Conservation (phyloP, 2,113 vertebrate species). For the Apeltes quadracus region DNA sequence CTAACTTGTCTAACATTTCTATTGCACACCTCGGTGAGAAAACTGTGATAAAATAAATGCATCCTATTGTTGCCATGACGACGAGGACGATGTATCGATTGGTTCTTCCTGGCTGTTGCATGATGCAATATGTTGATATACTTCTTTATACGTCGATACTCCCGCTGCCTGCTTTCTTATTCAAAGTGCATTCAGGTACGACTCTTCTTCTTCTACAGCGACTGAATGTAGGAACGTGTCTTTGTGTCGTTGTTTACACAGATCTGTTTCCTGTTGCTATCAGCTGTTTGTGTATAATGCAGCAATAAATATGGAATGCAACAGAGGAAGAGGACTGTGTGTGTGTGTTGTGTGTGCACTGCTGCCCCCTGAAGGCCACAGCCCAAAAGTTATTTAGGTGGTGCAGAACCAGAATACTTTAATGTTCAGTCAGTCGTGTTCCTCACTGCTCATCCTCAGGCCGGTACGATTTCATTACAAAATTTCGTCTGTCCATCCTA, state of each 20-base stretch:
- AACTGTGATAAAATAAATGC: background rate
- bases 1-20: background rate
- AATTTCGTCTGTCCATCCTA: too few species aligned
- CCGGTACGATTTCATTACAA: background rate
- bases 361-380: slow-evolving; percentile 29
- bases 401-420: too few species aligned
- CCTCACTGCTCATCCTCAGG: too few species aligned
- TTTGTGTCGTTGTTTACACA: slow-evolving; percentile 71
- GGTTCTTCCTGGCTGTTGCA: slow-evolving; percentile 76
- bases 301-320: slow-evolving; percentile 78
- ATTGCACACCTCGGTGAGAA: background rate
- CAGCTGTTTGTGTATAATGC: slow-evolving; percentile 72
- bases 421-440: too few species aligned
- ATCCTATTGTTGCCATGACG: slow-evolving; percentile 22
- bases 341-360: background rate
- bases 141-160: slow-evolving; percentile 44
- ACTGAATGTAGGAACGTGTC: slow-evolving; percentile 65
- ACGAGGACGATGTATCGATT: slow-evolving; percentile 27
- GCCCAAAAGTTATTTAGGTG: background rate
- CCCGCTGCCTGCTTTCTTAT: slow-evolving; percentile 53
- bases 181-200: slow-evolving; percentile 29
- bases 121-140: slow-evolving; percentile 70
- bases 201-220: slow-evolving; percentile 49
- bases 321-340: slow-evolving; percentile 22
- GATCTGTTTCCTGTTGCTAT: slow-evolving; percentile 72